A percentile compares a stretch with the other conserved stretches of the same genome.
Evolutionary conservation across 2,888 invertebrate species (phyloP).

Genomic region (Abrostola tripartita): DNA sequence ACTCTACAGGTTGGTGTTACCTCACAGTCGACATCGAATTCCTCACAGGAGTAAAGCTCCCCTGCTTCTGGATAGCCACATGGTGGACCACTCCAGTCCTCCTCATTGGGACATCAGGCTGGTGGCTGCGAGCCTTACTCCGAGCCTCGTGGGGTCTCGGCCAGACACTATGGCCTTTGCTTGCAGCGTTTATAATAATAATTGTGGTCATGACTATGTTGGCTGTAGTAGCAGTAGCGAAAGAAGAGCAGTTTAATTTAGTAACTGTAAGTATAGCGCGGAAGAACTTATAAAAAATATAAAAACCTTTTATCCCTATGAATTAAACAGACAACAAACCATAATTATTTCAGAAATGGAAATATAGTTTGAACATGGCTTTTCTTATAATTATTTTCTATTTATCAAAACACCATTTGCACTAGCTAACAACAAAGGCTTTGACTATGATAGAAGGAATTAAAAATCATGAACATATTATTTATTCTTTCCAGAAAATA

Average conservation of each 20-base stretch:
- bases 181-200: conserved; percentile 73
- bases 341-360: no score
- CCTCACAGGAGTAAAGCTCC: conserved; percentile 76
- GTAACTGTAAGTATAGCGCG: conserved; percentile 68
- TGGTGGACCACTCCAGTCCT: conserved; percentile 79
- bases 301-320: no score
- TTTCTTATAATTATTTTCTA: not conserved
- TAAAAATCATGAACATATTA: not conserved
- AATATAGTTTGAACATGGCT: no score
- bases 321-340: no score
- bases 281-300: not conserved
- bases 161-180: conserved; percentile 75
- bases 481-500: conserved; percentile 75
- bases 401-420: not conserved
- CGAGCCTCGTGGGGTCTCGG: conserved; percentile 67
- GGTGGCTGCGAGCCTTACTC: conserved; percentile 80
- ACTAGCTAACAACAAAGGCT: not conserved
- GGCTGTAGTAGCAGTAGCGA: conserved; percentile 80
- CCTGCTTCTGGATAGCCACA: conserved; percentile 75
- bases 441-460: no score
- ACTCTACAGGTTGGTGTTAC: conserved; percentile 78
- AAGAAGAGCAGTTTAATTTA: conserved; percentile 84
- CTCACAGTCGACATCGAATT: conserved; percentile 81
- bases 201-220: conserved; percentile 76
- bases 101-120: conserved; percentile 76